Base-by-base conservation (phyloP, 2,113 vertebrate species). In the Tachysurus fulvidraco region DNA sequence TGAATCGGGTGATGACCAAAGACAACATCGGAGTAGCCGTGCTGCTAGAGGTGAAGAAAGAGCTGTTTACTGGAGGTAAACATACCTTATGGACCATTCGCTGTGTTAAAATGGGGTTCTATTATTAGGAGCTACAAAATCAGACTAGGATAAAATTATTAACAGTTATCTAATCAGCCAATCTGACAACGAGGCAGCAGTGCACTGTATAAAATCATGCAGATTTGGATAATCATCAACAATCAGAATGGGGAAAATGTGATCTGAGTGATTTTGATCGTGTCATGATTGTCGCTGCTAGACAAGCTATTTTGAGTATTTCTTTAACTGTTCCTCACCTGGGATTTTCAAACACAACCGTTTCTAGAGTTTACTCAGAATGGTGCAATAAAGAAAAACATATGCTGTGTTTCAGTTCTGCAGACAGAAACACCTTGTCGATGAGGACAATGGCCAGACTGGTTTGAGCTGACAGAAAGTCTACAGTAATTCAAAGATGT, bases 1-100 rank as follows among this genome's bases (percentile, higher is more conserved):
- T 99, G 84, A 99, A 99, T 93, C 93, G 98, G 91, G 98, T 99
- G 81, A 99, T 99, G 98, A 99, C 98, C 17, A 99, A 99, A 94
- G 98, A 99, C 95, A 99, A 99, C 93, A 98, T 99, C 30, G 98
- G 98, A 0, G 98, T 99, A 0, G 97, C 97, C 2, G 95, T 99
- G 50, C 95, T 99, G 88, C 91, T 99, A 84, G 97, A 99, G 92
- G 96, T 99, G 92, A 97, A 98, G 91, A 97, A 96, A 89, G 97
- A 98, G 85, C 64, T 96, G 23, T 98, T 99, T 93, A 95, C 96
- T 90, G 93, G 95, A 86, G 95, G 98, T 99, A 88, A 94, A 95
- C 94, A 30, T 44, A 83, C 50, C 46, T 19, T 23, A 10, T 13
- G 13, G 57, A 71, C n/a, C 28, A 36, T 7, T 55, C 55, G 50